Base-by-base conservation (phyloP, 2,113 vertebrate genomes). In the Chamaea fasciata region DNA sequence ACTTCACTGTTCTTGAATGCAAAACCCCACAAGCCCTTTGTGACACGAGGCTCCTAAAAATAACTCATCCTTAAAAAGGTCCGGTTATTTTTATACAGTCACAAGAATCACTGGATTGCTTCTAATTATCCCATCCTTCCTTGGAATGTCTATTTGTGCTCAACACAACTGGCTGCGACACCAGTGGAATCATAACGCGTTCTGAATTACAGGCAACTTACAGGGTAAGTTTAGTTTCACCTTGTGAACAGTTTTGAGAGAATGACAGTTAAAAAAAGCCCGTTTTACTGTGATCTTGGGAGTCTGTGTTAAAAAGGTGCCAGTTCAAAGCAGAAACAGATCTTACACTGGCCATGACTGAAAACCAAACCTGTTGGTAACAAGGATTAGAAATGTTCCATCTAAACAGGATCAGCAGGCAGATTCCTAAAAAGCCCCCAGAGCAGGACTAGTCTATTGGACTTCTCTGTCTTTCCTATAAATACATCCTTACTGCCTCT, bases 111-210 rank as follows among this genome's bases (percentile, higher is more conserved):
- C 73, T 89, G 62, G 88, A 96, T 96, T 95, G 95, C 94, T 93
- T 94, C 86, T 96, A 94, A 95, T 95, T 89, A 96, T 69, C 88
- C 73, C 76, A 77, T 94, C 85, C 90, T 93, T 96, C 93, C 95
- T 87, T 41, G 60, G 91, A 83, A 94, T 55, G 85, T 90, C 95
- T 92, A 94, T 95, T 96, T 95, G 81, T 62, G 94, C 79, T 52
- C 75, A 65, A 63, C 81, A 85, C 87, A 92, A 94, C 89, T 92
- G 89, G 81, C 82, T 91, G 94, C 0, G 16, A 68, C 90, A 89
- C 28, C 92, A 90, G 28, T 8, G 83, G 80, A 95, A 84, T 95
- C 75, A 92, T 63, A 68, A 15, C 69, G 56, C 60, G 64, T 70
- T 82, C 84, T 83, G 37, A 90, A 94, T 94, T 88, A 86, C 71